These are phyloP conservation scores for Theropithecus gelada DNA, from an alignment of 2,113 vertebrate species.

Conservation along the genomic window DNA sequence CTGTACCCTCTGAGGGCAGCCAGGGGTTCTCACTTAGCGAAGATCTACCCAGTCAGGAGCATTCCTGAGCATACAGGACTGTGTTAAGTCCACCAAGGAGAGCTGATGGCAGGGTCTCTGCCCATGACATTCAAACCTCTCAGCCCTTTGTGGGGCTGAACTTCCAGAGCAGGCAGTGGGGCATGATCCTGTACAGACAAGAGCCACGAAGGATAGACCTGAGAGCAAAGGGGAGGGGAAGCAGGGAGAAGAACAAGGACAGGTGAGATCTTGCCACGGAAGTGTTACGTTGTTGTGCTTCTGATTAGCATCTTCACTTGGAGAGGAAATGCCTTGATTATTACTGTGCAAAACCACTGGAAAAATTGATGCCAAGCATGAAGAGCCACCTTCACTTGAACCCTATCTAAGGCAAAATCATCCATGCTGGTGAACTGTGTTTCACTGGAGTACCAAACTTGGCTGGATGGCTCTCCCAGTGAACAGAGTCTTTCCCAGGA, in stretches of 20 bases:
- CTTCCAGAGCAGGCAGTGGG: background rate
- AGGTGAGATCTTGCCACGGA: background rate
- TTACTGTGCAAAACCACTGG: background rate
- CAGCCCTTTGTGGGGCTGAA: background rate
- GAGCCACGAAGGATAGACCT: background rate
- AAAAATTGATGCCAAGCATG: background rate
- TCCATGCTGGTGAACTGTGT: background rate
- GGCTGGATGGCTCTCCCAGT: background rate
- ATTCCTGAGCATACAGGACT: fast-evolving
- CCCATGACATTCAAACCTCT: background rate
- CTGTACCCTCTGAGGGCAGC: background rate
- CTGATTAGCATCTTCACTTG: background rate
- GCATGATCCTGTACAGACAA: background rate
- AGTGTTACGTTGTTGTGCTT: background rate
- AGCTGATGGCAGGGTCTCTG: background rate
- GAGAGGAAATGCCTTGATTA: background rate
- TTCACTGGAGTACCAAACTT: background rate
- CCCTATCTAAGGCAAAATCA: background rate
- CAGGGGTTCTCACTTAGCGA: background rate
- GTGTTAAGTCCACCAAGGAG: background rate
- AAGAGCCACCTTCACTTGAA: background rate
- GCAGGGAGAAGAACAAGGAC: background rate
- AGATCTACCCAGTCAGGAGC: background rate
- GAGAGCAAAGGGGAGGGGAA: no score
- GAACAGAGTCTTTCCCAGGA: background rate